Evolutionary conservation across 1,140 invertebrate genomes (phyloP).

Genomic region (Globodera rostochiensis): DNA sequence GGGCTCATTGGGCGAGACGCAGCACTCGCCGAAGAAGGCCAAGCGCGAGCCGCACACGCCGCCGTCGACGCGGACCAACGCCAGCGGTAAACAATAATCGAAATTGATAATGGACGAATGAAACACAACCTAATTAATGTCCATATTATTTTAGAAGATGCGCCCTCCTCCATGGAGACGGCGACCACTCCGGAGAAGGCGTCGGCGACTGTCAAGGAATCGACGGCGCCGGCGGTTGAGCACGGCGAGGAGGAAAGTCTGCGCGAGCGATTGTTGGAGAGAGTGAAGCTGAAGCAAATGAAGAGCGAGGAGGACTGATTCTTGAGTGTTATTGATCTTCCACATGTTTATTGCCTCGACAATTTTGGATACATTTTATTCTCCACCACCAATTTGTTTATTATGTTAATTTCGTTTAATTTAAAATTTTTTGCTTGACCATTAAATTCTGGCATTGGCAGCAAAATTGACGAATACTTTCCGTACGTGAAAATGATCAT

Average conservation of each 20-base stretch:
- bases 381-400: too few relatives aligned
- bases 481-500: too few relatives aligned
- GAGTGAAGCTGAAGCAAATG: constrained; percentile 43
- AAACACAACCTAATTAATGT: too few relatives aligned
- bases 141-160: neutral
- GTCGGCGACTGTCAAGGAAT: constrained; percentile 3
- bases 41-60: constrained; percentile 10
- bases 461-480: too few relatives aligned
- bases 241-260: constrained; percentile 50
- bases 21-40: constrained; percentile 18
- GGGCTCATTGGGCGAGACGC: constrained; percentile 13
- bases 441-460: too few relatives aligned
- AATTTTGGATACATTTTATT: too few relatives aligned
- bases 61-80: constrained; percentile 14
- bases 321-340: neutral
- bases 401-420: too few relatives aligned
- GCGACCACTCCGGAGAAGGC: neutral
- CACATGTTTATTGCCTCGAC: too few relatives aligned
- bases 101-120: neutral
- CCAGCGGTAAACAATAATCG: neutral
- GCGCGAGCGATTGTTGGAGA: constrained; percentile 54
- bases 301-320: constrained; percentile 11
- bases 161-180: constrained; percentile 16
- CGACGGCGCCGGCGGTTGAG: constrained; percentile 23
- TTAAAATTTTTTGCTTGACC: too few relatives aligned